Evolutionary conservation across 35 echinoderm and acorn worm genomes (phyloP).

Genomic region (Stichopus chloronotus): DNA sequence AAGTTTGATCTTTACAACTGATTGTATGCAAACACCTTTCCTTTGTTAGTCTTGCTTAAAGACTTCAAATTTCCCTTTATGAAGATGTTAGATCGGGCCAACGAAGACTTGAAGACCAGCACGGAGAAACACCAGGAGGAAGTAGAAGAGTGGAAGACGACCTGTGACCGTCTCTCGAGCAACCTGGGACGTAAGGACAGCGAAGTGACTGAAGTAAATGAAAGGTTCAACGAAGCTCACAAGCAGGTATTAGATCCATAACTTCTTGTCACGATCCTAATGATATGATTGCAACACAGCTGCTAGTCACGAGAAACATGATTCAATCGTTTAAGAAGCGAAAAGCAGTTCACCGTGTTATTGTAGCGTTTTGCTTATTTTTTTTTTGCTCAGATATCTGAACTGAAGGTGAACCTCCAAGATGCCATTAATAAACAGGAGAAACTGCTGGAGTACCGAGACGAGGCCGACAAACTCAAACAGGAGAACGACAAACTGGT

Average conservation of each 20-base stretch:
- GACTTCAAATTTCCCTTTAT: neutral
- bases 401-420: constrained; percentile 75
- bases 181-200: constrained; percentile 78
- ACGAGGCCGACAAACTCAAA: constrained; percentile 70
- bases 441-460: constrained; percentile 65
- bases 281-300: too few relatives aligned
- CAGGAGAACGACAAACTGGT: constrained; percentile 84
- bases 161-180: constrained; percentile 78
- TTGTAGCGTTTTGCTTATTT: neutral
- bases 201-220: constrained; percentile 70
- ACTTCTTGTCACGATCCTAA: too few relatives aligned
- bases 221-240: constrained; percentile 80
- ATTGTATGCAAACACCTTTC: too few relatives aligned
- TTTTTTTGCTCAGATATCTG: constrained; percentile 53
- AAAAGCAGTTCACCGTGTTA: neutral
- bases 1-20: too few relatives aligned
- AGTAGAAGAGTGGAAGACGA: constrained; percentile 86
- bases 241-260: constrained; percentile 65
- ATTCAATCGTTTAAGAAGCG: neutral
- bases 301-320: too few relatives aligned
- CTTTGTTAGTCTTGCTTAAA: too few relatives aligned
- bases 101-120: constrained; percentile 73
- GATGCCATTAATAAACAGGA: constrained; percentile 67
- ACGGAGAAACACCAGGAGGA: constrained; percentile 81
- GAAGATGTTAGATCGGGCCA: constrained; percentile 91